Base-by-base conservation (phyloP, 2,888 invertebrate genomes). In the Athalia cordata region DNA sequence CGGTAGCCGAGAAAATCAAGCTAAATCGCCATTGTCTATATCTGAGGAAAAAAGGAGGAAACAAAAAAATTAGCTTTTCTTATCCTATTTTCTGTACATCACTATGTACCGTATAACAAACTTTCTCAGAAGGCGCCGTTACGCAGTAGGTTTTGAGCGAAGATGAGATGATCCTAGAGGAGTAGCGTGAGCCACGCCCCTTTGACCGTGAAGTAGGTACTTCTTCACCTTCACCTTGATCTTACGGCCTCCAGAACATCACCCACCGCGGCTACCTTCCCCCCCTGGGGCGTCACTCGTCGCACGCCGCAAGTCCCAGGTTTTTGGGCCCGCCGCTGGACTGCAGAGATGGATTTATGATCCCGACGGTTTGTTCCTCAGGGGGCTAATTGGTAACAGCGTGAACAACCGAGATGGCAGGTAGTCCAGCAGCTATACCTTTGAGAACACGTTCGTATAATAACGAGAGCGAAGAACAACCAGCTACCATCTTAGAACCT, bases 351-450 rank as follows among this genome's bases (percentile, higher is more conserved):
- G 84, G 86, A 86, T 87, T 87, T 86, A 87, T 86, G 82, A 81
- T 81, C 81, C 82, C 9, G 80, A 13, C 43, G 70, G 59, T 45
- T 29, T 59, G 59, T 74, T 65, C 84, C 78, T 70, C 82, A 78
- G 86, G 86, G 83, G 86, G 83, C 83, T 86, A 86, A 86, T 86
- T 86, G 86, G 83, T 82, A 84, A 81, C 85, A 85, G 85, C 86
- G 82, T 83, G 86, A 84, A 84, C 59, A 59, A 72, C 79, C 79
- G 61, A 68, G 76, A 81, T 45, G 50, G 67, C 77, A 47, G 77
- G 77, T 75, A 70, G 43, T 11, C 68, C 59, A 11, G 70, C 45
- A 45, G 47, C 50, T 29, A 29, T 29, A 29, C 47, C 66, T 29
- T 11, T 11, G 55, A 52, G 13, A 52, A 68, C 68, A 68, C 68